Base-by-base conservation (phyloP, 2,888 invertebrate genomes). In the Conops quadrifasciatus region DNA sequence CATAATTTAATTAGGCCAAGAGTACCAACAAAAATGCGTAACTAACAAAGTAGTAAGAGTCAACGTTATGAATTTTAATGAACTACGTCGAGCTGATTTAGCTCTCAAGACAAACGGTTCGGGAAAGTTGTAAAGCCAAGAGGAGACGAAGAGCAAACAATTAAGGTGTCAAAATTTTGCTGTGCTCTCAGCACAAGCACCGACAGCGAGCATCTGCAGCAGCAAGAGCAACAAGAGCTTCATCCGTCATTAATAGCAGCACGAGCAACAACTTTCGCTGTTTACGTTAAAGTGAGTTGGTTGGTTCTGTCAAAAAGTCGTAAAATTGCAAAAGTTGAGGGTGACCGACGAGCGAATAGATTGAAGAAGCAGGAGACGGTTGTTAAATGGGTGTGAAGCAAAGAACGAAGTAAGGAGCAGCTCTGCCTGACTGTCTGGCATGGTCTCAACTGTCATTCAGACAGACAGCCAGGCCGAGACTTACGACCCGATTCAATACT, bases 281-380 rank as follows among this genome's bases (percentile, higher is more conserved):
- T 72, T 66, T 73, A 71, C 36, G 36, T 36, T 36, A 36, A 36
- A 36, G 36, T 36, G 36, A 36, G 66, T 70, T 74, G 75, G 60
- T 72, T 71, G 64, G 75, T 70, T 68, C 16, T 49, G 53, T 53
- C 75, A 72, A 72, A 74, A 75, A 73, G 72, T 80, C 73, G 78
- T 78, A 78, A 78, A 74, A 72, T 71, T 63, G 71, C 74, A 74
- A 73, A 77, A 76, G 76, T 78, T 76, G 71, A 72, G 75, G 75
- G 76, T 79, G 75, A 71, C 72, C 36, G 36, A 36, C 36, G 36
- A 36, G 36, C 9, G 9, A 36, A 36, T 7, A 9, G 36, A 36
- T 7, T 36, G 36, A 36, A 36, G 36, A 36, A 36, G 36, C 9
- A 9, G 36, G 9, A 36, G 9, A 36, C 9, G 9, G 9, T 36